Percentiles rank a stretch among this genome's conserved stretches.
These are phyloP conservation scores for Tenthredo mesomela DNA, from an alignment of 2,888 invertebrate genomes.

Conservation along the genomic window DNA sequence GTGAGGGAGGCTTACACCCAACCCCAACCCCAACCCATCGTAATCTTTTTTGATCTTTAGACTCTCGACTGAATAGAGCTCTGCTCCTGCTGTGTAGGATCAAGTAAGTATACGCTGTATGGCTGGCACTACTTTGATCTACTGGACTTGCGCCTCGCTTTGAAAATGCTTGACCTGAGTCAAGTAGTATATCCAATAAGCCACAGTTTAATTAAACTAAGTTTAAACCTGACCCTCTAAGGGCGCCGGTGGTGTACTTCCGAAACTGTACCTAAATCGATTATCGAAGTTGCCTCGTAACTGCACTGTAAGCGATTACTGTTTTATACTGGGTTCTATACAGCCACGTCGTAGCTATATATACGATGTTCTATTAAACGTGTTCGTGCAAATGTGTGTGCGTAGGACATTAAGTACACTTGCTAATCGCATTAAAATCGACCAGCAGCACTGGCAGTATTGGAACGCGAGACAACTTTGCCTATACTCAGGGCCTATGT, in stretches of 20 bases:
- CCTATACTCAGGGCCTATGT: background rate
- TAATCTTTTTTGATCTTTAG: conserved; percentile 45
- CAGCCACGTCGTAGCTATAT: background rate
- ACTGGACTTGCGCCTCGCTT: conserved; percentile 18
- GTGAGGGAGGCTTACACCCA: background rate
- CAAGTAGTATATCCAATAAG: conserved; percentile 48
- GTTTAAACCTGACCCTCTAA: conserved; percentile 46
- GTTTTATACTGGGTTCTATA: conserved; percentile 13
- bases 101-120: conserved; percentile 19
- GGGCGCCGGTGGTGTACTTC: conserved; percentile 32
- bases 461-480: conserved; percentile 40
- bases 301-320: conserved; percentile 52
- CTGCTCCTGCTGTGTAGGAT: background rate
- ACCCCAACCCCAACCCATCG: background rate
- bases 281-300: conserved; percentile 49
- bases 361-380: background rate
- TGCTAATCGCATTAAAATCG: conserved; percentile 45
- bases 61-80: conserved; percentile 30
- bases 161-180: conserved; percentile 50
- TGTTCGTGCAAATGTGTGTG: conserved; percentile 26
- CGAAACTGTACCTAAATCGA: conserved; percentile 51
- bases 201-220: conserved; percentile 49
- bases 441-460: conserved; percentile 32
- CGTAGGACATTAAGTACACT: conserved; percentile 47
- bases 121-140: conserved; percentile 41